Percentiles rank a stretch among this genome's conserved stretches.
Conservation (phyloP, 2,113 vertebrate species). For the Phrynosoma blainvillii region DNA sequence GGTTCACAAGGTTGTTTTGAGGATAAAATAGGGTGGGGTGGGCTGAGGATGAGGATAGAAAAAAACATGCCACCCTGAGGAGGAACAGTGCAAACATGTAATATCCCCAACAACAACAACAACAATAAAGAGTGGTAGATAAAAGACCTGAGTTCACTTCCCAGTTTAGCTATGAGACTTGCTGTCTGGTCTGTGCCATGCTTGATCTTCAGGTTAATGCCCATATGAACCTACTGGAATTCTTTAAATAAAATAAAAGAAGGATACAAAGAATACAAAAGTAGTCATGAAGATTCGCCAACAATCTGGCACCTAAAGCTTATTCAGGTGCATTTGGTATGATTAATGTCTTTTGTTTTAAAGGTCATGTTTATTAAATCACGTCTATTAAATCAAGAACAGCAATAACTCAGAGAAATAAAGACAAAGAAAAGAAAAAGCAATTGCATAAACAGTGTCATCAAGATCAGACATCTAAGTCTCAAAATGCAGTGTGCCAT, state of each 20-base stretch:
- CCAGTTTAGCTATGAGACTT: background rate
- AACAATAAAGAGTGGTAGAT: too few species aligned
- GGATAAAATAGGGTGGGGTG: background rate
- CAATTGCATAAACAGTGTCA: background rate
- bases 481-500: background rate
- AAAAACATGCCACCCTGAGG: too few species aligned
- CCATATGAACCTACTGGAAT: background rate
- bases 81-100: too few species aligned
- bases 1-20: background rate
- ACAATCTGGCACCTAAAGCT: background rate
- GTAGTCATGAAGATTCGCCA: background rate
- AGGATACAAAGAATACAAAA: background rate
- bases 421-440: too few species aligned
- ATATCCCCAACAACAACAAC: too few species aligned
- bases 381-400: background rate
- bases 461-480: background rate
- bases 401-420: background rate
- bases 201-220: background rate
- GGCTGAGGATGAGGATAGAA: too few species aligned
- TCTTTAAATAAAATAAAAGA: background rate
- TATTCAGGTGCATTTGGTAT: background rate
- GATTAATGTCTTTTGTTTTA: background rate
- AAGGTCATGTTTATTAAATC: background rate
- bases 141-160: background rate
- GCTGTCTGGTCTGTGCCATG: background rate